These are phyloP conservation scores for Arctia plantaginis DNA, from an alignment of 2,888 invertebrate species.

Conservation along the genomic window DNA sequence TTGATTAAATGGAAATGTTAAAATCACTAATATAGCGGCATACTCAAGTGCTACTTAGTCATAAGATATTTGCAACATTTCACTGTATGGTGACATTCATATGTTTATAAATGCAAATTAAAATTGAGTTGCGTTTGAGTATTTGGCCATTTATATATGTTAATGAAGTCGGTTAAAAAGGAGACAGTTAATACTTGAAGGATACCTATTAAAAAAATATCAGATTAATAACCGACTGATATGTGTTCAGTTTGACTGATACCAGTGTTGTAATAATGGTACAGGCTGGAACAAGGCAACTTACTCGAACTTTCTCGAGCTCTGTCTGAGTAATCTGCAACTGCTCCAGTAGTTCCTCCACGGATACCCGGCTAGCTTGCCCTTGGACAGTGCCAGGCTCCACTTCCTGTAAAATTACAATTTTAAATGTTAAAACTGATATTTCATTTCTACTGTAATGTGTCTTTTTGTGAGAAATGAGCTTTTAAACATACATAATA, in stretches of 20 bases:
- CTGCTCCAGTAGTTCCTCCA: slow-evolving; percentile 93
- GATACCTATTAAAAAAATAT: slow-evolving; percentile 30
- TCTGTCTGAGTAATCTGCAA: slow-evolving; percentile 94
- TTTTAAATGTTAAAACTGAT: neutral
- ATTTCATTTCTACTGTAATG: neutral
- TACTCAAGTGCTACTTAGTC: slow-evolving; percentile 1
- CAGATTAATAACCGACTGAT: slow-evolving; percentile 17
- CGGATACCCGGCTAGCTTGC: slow-evolving; percentile 90
- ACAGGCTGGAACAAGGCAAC: slow-evolving; percentile 48
- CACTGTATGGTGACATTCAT: neutral
- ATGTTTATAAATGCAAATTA: neutral
- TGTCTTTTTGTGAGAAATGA: neutral
- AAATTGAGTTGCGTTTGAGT: neutral
- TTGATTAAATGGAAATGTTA: slow-evolving; percentile 44
- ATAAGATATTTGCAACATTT: neutral
- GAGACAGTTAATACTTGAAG: slow-evolving; percentile 32
- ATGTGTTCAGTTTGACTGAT: slow-evolving; percentile 45
- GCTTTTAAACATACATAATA: neutral
- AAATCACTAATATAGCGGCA: slow-evolving; percentile 20
- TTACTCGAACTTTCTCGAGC: slow-evolving; percentile 95
- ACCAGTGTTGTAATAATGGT: slow-evolving; percentile 3
- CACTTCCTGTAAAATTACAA: slow-evolving; percentile 68
- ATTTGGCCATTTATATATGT: neutral
- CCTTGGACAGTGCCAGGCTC: slow-evolving; percentile 79
- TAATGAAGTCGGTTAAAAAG: slow-evolving; percentile 33